These are phyloP conservation scores for Leuctra nigra DNA, from an alignment of 2,888 invertebrate species.

Conservation along the genomic window DNA sequence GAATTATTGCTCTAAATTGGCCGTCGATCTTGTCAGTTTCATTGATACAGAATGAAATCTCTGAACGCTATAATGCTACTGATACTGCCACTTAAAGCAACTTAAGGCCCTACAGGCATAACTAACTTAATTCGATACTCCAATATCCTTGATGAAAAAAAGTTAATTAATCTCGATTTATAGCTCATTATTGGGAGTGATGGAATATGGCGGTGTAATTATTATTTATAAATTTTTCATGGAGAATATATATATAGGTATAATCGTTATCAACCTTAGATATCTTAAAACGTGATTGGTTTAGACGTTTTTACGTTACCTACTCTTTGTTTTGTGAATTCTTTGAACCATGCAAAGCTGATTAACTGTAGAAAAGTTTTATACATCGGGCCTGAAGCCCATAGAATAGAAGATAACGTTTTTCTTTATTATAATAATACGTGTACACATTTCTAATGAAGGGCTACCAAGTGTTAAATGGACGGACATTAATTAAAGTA, in stretches of 20 bases:
- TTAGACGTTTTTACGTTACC: too few species aligned
- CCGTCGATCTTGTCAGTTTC: slow-evolving; percentile 22
- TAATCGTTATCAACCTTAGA: slow-evolving; percentile 13
- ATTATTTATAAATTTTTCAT: slow-evolving; percentile 18
- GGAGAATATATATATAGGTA: slow-evolving; percentile 7
- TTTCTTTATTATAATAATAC: neutral
- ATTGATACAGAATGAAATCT: slow-evolving; percentile 17
- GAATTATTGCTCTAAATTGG: slow-evolving; percentile 26
- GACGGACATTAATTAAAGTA: slow-evolving; percentile 26
- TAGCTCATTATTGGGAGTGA: slow-evolving; percentile 24
- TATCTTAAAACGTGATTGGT: too few species aligned
- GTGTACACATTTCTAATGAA: neutral
- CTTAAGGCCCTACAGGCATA: neutral
- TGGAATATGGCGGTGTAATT: slow-evolving; percentile 3
- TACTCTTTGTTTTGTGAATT: too few species aligned
- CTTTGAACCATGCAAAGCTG: too few species aligned
- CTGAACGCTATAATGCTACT: neutral
- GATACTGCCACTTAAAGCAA: slow-evolving; percentile 1
- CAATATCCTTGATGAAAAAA: slow-evolving; percentile 7
- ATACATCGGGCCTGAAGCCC: too few species aligned
- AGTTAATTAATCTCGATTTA: slow-evolving; percentile 27
- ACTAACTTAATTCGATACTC: slow-evolving; percentile 16
- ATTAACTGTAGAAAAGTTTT: too few species aligned
- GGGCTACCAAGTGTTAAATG: slow-evolving; percentile 21
- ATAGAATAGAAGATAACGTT: neutral